Evolutionary conservation across 2,888 invertebrate genomes (phyloP), one percentile per base, ranked within the genome.

Genomic region (Acleris literana): DNA sequence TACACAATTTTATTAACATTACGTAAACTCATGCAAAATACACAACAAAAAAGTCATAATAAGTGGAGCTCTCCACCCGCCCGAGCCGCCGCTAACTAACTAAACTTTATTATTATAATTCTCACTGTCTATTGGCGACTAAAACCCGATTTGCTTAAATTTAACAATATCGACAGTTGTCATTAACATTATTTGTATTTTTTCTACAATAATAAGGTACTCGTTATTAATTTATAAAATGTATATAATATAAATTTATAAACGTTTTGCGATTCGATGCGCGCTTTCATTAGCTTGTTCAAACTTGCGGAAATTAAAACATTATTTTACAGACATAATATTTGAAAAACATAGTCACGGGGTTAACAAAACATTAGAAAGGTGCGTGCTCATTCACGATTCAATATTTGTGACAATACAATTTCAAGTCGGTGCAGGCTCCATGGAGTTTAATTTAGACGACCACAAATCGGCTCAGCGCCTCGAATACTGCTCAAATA

Each of bases 21-120:
- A 83, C 80, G 78, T 87, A 86, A 84, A 89, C 83, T 85, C 79
- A 84, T 83, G 81, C 82, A 79, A 76, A 80, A 82, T 80, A 79
- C 72, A 75, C 82, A 87, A 87, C 85, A 85, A 82, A 85, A 82
- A 69, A 67, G 68, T 75, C 75, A 74, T 71, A 62, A 67, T 71
- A 70, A 65, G 68, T 65, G 69, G 71, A 64, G 56, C 69, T 68
- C 69, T 68, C 64, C 64, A 58, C 61, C 51, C 39, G 39, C 39
- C 56, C 56, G 20, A 46, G 13, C 33, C 44, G 46, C 56, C 46
- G 46, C 43, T 51, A 57, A 57, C 61, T 66, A 64, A 57, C 48
- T 66, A 56, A 65, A 61, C 51, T 66, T 18, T 49, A 59, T 48
- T 62, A 66, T 66, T 66, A 63, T 63, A 63, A 63, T 63, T 69